These are phyloP conservation scores for Teleogryllus oceanicus DNA, from an alignment of 2,888 invertebrate genomes.

Conservation along the genomic window DNA sequence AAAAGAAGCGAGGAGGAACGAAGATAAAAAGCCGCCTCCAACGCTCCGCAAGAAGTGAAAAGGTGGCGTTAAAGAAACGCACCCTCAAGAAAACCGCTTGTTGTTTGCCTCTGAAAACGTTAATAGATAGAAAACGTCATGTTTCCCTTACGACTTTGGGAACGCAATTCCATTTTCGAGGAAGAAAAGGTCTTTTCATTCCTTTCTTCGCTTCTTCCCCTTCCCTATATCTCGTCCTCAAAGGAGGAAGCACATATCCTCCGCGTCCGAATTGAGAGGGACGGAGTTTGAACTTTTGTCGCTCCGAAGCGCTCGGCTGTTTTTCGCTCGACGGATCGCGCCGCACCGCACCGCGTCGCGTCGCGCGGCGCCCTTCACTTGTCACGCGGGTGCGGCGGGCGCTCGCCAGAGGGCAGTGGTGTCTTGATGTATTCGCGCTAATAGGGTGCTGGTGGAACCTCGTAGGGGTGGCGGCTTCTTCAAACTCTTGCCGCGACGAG, in stretches of 20 bases:
- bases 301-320: too few species aligned
- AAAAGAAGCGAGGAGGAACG: slow-evolving; percentile 5
- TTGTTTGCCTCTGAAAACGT: background rate
- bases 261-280: background rate
- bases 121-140: slow-evolving; percentile 10
- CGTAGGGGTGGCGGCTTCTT: too few species aligned
- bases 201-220: background rate
- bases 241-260: background rate
- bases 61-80: background rate
- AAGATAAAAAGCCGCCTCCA: background rate
- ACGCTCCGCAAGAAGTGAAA: background rate
- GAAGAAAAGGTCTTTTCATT: background rate
- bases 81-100: background rate
- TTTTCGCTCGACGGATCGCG: too few species aligned
- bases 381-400: too few species aligned
- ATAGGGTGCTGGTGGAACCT: too few species aligned
- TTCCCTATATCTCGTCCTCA: background rate
- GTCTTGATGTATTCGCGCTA: too few species aligned
- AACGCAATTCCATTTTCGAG: background rate
- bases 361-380: too few species aligned
- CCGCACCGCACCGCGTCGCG: too few species aligned
- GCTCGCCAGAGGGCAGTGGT: too few species aligned
- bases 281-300: too few species aligned
- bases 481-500: too few species aligned
- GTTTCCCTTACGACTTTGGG: background rate